phyloP scores from a whole-genome alignment of 64 coral and sea anemone genomes.

The Actinia tenebrosa region DNA sequence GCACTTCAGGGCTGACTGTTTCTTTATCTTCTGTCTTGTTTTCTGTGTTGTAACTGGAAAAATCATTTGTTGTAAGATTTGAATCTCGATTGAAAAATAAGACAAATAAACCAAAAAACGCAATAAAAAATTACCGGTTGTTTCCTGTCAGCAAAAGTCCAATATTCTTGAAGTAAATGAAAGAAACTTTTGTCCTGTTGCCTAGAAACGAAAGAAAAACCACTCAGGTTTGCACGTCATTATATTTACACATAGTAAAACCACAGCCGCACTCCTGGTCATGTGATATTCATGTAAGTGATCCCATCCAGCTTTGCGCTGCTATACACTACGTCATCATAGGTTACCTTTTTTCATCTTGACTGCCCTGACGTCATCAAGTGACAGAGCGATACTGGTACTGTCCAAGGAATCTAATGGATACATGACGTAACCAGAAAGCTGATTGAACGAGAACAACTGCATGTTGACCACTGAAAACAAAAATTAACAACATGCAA shows the following conservation, averaged over 20 bases:
- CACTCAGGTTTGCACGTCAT: not conserved
- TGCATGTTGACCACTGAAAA: conserved; percentile 19
- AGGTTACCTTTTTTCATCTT: not conserved
- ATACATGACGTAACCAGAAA: not conserved
- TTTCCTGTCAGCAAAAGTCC: conserved; percentile 24
- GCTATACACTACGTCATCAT: not conserved
- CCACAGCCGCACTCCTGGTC: no score
- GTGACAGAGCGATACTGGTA: not conserved
- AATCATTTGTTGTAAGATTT: no score
- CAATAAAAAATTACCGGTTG: not conserved
- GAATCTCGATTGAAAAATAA: not conserved
- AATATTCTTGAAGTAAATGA: conserved; percentile 59
- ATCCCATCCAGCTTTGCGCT: no score
- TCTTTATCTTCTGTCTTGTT: not conserved
- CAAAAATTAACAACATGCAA: not conserved
- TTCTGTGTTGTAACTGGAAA: not conserved
- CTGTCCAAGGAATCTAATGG: not conserved
- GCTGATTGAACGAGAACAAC: not conserved
- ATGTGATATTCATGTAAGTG: no score
- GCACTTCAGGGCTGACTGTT: conserved; percentile 9
- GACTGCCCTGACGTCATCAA: not conserved
- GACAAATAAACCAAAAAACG: not conserved
- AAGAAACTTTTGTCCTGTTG: conserved; percentile 16
- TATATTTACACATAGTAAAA: no score
- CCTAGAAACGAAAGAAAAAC: not conserved